Conservation (phyloP, 2,113 vertebrate species). For the Chaenogobius annularis region DNA sequence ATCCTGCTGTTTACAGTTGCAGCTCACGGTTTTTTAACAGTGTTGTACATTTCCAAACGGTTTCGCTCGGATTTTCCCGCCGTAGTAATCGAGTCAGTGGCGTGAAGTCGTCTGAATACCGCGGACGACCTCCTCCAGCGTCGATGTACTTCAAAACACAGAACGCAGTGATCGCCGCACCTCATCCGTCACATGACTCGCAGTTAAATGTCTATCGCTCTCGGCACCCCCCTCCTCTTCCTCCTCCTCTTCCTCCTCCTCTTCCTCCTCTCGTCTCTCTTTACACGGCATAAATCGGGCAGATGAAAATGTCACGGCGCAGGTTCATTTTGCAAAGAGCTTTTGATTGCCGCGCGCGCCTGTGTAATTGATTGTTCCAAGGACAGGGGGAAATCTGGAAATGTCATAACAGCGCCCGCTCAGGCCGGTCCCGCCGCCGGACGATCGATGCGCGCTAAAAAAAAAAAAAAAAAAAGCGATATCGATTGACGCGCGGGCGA, state of each 20-base stretch:
- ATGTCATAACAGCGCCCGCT: conserved; percentile 85
- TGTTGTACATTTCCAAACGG: no score
- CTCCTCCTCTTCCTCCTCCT: conserved; percentile 26
- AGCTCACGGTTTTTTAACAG: no score
- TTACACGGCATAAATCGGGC: conserved; percentile 78
- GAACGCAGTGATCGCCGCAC: no score
- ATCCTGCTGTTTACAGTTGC: no score
- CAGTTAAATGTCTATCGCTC: not conserved
- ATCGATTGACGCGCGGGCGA: conserved; percentile 75
- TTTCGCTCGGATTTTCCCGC: no score
- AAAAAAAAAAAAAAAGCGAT: conserved; percentile 71
- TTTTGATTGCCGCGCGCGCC: conserved; percentile 83
- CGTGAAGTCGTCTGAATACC: no score
- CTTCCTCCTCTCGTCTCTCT: conserved; percentile 7
- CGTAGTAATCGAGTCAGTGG: no score
- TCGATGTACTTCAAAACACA: no score
- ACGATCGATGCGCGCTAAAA: conserved; percentile 83
- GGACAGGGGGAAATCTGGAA: conserved; percentile 85
- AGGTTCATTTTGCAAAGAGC: conserved; percentile 85
- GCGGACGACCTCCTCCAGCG: no score
- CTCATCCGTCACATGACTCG: no score
- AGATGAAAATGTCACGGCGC: conserved; percentile 85
- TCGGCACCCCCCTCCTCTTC: not conserved
- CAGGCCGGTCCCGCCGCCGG: conserved; percentile 79
- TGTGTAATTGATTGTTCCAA: conserved; percentile 86